phyloP scores from a whole-genome alignment of 2,113 vertebrate species.

The Willisornis vidua region DNA sequence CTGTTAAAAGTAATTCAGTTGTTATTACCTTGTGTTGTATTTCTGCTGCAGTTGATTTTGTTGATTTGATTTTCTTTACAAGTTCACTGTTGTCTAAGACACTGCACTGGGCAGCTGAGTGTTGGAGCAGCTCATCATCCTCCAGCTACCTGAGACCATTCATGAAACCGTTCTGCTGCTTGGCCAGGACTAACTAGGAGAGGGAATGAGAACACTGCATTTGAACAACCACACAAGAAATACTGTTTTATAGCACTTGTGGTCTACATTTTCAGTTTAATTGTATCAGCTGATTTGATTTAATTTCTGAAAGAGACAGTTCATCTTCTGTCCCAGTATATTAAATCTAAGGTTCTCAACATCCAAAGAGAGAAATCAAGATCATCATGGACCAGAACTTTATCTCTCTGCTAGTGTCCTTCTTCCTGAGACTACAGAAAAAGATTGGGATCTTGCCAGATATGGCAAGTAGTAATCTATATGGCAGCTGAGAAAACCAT shows the following conservation, averaged over 20 bases:
- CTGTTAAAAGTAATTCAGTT: neutral
- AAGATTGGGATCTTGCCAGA: neutral
- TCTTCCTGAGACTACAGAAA: neutral
- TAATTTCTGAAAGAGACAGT: neutral
- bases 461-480: neutral
- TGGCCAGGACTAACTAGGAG: conserved; percentile 76
- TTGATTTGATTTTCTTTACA: conserved; percentile 81
- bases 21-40: conserved; percentile 77
- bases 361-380: neutral
- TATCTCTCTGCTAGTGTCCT: neutral
- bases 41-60: conserved; percentile 78
- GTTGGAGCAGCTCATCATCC: conserved; percentile 78
- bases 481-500: neutral
- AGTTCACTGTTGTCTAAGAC: conserved; percentile 80
- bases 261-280: neutral
- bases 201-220: neutral
- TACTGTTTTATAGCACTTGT: neutral
- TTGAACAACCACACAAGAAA: neutral
- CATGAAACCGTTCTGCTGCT: conserved; percentile 84
- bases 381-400: neutral
- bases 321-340: neutral
- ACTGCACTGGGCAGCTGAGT: conserved; percentile 79
- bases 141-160: conserved; percentile 81
- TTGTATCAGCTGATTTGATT: neutral
- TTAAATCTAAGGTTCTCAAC: neutral